phyloP scores from a whole-genome alignment of 2,888 invertebrate genomes.

The Pyrrhosoma nymphula region DNA sequence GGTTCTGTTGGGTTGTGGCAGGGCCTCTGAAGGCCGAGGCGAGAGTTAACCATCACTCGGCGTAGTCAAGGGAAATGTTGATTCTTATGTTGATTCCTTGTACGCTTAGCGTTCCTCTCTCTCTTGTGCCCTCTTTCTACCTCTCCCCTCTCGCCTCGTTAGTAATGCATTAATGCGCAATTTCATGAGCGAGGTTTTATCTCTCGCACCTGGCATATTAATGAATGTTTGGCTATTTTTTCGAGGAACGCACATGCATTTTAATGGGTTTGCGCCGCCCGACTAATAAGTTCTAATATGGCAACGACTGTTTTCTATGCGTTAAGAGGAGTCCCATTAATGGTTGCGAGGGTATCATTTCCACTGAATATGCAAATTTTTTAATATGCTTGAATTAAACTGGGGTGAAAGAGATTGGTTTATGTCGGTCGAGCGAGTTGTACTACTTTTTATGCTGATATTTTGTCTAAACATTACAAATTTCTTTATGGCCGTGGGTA shows the following conservation, averaged over 20 bases:
- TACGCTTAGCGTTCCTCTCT: neutral
- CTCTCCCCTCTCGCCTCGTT: slow-evolving; percentile 7
- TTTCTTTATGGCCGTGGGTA: neutral
- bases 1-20: too few relatives aligned
- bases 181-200: slow-evolving; percentile 41
- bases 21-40: neutral
- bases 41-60: neutral
- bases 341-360: slow-evolving; percentile 11
- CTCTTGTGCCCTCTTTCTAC: neutral
- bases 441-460: neutral
- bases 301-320: slow-evolving; percentile 17
- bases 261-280: slow-evolving; percentile 16
- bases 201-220: slow-evolving; percentile 58
- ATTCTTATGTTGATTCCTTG: neutral
- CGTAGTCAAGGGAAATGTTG: neutral
- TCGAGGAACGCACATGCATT: slow-evolving; percentile 32
- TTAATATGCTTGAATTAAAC: neutral
- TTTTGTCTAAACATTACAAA: neutral
- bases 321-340: neutral
- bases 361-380: neutral
- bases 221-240: slow-evolving; percentile 32
- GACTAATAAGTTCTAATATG: slow-evolving; percentile 36
- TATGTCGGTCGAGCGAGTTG: neutral
- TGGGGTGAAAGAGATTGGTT: neutral
- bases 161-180: slow-evolving; percentile 57